phyloP scores from a whole-genome alignment of 30 jellyfish, hydroid and myxozoan genomes.

The Hydra vulgaris region DNA sequence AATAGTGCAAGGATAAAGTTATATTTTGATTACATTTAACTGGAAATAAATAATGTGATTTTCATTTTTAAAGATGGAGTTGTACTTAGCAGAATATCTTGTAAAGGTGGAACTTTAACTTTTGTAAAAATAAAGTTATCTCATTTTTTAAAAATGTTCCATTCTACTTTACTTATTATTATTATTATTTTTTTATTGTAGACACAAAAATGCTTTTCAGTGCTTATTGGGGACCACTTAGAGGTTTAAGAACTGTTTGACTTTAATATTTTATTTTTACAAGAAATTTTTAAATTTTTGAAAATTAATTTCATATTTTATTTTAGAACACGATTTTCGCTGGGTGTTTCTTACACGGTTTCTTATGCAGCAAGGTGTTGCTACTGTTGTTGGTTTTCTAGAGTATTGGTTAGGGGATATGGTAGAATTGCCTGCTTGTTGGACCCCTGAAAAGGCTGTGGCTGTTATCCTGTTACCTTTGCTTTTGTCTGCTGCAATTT shows the following conservation, averaged over 20 bases:
- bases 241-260: slow-evolving; percentile 31
- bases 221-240: slow-evolving; percentile 89
- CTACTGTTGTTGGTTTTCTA: slow-evolving; percentile 80
- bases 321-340: slow-evolving; percentile 70
- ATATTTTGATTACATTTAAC: too few species aligned
- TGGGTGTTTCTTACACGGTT: slow-evolving; percentile 92
- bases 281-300: too few species aligned
- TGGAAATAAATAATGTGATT: too few species aligned
- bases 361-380: slow-evolving; percentile 91
- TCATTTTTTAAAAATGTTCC: too few species aligned
- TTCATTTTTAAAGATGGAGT: too few species aligned
- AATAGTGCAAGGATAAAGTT: too few species aligned
- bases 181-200: not conserved
- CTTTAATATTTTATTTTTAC: too few species aligned
- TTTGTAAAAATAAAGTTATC: too few species aligned
- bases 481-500: slow-evolving; percentile 80
- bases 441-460: slow-evolving; percentile 94
- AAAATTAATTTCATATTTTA: not conserved
- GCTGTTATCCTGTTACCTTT: slow-evolving; percentile 72
- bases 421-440: slow-evolving; percentile 90
- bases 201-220: slow-evolving; percentile 51
- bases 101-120: too few species aligned
- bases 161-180: too few species aligned
- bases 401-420: slow-evolving; percentile 95
- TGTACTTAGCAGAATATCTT: too few species aligned